Evolutionary conservation across 2,888 invertebrate genomes (phyloP).

Genomic region (Callosobruchus maculatus): DNA sequence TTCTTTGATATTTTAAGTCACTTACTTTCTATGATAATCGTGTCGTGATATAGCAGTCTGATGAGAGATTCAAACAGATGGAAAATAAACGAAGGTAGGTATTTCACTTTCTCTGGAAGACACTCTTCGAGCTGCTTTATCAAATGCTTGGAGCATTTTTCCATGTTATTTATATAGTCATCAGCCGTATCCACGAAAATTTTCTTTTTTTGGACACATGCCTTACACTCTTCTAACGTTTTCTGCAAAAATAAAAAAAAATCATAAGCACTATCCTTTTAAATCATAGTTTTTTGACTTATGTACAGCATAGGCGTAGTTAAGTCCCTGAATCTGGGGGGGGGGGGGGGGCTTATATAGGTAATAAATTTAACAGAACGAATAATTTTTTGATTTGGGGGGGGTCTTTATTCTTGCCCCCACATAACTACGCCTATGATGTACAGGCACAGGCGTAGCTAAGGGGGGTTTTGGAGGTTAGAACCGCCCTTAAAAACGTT

Average conservation of each 20-base stretch:
- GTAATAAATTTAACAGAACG: too few relatives aligned
- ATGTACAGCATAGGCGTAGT: too few relatives aligned
- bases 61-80: conserved; percentile 2
- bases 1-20: neutral
- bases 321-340: too few relatives aligned
- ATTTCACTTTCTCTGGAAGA: conserved; percentile 4
- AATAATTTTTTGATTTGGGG: too few relatives aligned
- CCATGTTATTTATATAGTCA: conserved; percentile 4
- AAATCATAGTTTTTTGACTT: too few relatives aligned
- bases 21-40: conserved; percentile 3
- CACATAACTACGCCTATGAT: too few relatives aligned
- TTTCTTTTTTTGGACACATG: neutral
- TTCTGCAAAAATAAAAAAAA: neutral
- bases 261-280: too few relatives aligned
- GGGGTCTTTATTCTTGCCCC: too few relatives aligned
- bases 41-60: conserved; percentile 6
- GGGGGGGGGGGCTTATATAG: too few relatives aligned
- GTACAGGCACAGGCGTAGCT: too few relatives aligned
- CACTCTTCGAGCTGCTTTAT: neutral
- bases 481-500: too few relatives aligned
- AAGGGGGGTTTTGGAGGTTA: too few relatives aligned
- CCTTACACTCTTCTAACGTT: neutral
- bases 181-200: conserved; percentile 1
- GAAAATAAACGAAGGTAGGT: conserved; percentile 2
- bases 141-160: neutral